A percentile compares a stretch with the other conserved stretches of the same genome.
These are phyloP conservation scores for Clupea harengus DNA, from an alignment of 2,113 vertebrate genomes.

Conservation along the genomic window DNA sequence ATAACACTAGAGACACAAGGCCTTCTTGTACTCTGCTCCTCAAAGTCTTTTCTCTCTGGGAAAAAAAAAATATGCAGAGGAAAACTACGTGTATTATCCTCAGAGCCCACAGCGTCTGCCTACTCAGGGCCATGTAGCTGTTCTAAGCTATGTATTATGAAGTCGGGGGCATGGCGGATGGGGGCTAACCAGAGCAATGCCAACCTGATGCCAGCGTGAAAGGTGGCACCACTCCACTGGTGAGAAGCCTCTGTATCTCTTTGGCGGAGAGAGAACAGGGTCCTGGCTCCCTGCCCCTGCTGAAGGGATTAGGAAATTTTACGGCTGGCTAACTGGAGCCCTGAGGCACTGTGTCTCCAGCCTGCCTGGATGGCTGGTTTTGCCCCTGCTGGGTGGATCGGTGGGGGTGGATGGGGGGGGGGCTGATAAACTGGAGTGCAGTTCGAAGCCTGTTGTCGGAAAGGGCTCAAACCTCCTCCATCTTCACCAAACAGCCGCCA, in stretches of 20 bases:
- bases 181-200: neutral
- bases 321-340: neutral
- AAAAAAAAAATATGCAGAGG: neutral
- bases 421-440: neutral
- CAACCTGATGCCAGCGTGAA: neutral
- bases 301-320: constrained; percentile 10
- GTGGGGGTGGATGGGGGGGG: neutral
- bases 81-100: neutral
- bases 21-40: neutral
- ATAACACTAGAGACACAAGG: no score
- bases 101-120: neutral
- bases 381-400: neutral
- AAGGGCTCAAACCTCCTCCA: neutral
- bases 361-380: neutral
- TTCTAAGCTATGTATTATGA: neutral
- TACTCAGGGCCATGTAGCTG: neutral
- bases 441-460: neutral
- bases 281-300: neutral
- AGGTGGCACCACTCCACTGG: neutral
- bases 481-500: neutral
- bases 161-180: neutral
- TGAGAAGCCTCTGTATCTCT: neutral
- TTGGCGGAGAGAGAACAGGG: neutral
- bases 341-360: neutral
- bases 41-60: neutral